phyloP scores from a whole-genome alignment of 2,888 invertebrate species.

The Graphium colonna region DNA sequence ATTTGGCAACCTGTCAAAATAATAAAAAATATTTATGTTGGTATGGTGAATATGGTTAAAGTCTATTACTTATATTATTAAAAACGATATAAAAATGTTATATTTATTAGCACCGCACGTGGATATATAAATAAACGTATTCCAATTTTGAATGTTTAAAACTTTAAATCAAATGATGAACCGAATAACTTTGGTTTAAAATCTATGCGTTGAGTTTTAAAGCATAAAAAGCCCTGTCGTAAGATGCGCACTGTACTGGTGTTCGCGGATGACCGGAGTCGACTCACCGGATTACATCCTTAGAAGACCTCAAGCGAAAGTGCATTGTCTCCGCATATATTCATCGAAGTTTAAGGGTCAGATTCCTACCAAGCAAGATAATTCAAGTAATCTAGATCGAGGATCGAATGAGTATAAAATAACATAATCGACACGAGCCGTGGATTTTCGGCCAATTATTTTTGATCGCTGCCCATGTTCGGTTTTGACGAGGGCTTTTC shows the following conservation, averaged over 20 bases:
- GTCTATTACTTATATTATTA: no score
- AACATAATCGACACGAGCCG: constrained; percentile 56
- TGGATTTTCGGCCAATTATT: constrained; percentile 59
- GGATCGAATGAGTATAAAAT: constrained; percentile 48
- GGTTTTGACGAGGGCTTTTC: no score
- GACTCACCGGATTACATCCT: constrained; percentile 51
- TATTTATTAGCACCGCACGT: no score
- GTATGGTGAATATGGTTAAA: no score
- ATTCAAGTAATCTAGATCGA: constrained; percentile 34
- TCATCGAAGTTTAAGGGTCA: constrained; percentile 26
- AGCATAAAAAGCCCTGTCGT: not conserved
- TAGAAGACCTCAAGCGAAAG: constrained; percentile 32
- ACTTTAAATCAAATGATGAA: no score
- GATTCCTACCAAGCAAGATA: constrained; percentile 21
- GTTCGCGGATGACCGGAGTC: constrained; percentile 62
- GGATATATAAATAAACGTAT: no score
- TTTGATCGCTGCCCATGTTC: constrained; percentile 49
- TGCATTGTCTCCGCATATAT: constrained; percentile 21
- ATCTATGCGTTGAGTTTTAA: no score
- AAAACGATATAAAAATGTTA: no score
- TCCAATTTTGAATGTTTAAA: no score
- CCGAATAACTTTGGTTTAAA: no score
- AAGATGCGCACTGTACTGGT: constrained; percentile 51
- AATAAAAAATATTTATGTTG: no score
- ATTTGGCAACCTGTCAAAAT: no score